Conservation (phyloP, 1,140 invertebrate species). For the Alviniconcha marisindica region DNA sequence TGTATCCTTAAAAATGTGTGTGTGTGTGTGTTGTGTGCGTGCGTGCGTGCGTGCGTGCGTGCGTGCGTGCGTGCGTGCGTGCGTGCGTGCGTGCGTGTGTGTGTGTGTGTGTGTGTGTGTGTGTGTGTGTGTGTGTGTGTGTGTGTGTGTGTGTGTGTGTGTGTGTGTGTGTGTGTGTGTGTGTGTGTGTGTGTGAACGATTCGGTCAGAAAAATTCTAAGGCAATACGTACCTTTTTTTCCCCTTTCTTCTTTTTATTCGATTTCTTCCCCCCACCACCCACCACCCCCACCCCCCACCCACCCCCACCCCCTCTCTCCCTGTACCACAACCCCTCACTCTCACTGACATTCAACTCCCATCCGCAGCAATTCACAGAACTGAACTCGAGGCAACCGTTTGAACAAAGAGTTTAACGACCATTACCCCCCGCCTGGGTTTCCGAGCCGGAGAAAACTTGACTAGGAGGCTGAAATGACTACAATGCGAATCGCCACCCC, state of each 20-base stretch:
- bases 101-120: constrained; percentile 4
- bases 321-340: background rate
- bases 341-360: background rate
- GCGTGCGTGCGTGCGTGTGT: constrained; percentile 2
- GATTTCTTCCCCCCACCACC: too few species aligned
- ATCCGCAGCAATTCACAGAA: too few species aligned
- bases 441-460: too few species aligned
- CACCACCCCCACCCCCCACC: too few species aligned
- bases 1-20: background rate
- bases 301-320: too few species aligned
- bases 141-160: constrained; percentile 7
- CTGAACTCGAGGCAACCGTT: too few species aligned
- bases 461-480: too few species aligned
- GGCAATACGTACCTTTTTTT: too few species aligned
- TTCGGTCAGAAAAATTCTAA: background rate
- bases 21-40: background rate
- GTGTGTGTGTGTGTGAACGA: background rate
- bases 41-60: constrained; percentile 1
- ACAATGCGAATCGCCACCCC: background rate
- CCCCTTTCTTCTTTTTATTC: too few species aligned
- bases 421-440: too few species aligned
- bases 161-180: constrained; percentile 9
- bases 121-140: constrained; percentile 1
- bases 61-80: background rate
- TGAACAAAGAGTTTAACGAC: too few species aligned